Percentiles rank a stretch among this genome's conserved stretches.
phyloP scores from a whole-genome alignment of 1,140 invertebrate species.

The Leptinotarsa lineolata region DNA sequence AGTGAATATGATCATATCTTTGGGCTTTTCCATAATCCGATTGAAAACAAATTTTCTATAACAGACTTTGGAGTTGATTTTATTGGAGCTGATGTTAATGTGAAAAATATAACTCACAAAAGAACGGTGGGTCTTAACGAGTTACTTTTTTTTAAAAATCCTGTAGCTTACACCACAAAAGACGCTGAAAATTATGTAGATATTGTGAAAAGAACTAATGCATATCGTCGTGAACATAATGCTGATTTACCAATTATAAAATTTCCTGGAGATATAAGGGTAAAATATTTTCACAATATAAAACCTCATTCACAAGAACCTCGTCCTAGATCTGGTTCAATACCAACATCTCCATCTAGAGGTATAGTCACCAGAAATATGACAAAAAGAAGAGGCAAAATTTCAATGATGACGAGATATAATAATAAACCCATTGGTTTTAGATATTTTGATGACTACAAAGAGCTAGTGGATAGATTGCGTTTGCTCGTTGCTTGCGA shows the following conservation, averaged over 20 bases:
- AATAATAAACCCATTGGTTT: neutral
- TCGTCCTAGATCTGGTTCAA: neutral
- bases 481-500: neutral
- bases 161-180: neutral
- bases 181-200: too few species aligned
- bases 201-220: too few species aligned
- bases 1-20: neutral
- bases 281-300: neutral
- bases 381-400: neutral
- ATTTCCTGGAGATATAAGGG: neutral
- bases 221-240: neutral
- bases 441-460: neutral
- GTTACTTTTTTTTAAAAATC: conserved; percentile 10
- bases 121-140: neutral
- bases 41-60: neutral
- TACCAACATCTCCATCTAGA: neutral
- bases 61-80: neutral
- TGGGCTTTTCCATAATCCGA: neutral
- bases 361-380: neutral
- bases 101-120: neutral
- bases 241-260: neutral
- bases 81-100: neutral
- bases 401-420: neutral
- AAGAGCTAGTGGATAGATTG: neutral
- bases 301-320: neutral